Evolutionary conservation across 2,888 invertebrate genomes (phyloP).

Genomic region (Encarsia formosa): DNA sequence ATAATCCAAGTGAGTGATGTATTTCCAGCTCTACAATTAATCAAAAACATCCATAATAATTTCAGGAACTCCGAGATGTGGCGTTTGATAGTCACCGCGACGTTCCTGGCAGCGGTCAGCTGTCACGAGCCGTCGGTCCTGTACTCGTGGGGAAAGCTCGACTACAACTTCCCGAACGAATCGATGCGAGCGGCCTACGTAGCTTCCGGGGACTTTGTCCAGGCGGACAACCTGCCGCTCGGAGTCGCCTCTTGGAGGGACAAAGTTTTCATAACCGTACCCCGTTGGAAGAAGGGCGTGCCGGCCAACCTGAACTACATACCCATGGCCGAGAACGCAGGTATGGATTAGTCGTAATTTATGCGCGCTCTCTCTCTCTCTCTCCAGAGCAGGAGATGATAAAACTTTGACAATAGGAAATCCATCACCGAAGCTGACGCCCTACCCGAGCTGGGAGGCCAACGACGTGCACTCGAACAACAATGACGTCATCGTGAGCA

Average conservation of each 20-base stretch:
- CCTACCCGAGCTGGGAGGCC: constrained; percentile 74
- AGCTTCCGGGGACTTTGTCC: constrained; percentile 60
- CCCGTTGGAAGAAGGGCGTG: constrained; percentile 63
- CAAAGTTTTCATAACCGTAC: constrained; percentile 68
- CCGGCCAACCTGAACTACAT: constrained; percentile 62
- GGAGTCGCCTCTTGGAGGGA: constrained; percentile 63
- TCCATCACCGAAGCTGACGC: constrained; percentile 66
- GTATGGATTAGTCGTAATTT: constrained; percentile 2
- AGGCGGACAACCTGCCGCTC: constrained; percentile 67
- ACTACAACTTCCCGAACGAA: constrained; percentile 44
- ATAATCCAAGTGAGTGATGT: too few species aligned
- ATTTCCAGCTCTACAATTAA: too few species aligned
- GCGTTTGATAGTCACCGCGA: constrained; percentile 33
- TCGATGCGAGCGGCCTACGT: constrained; percentile 44
- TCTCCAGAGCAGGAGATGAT: too few species aligned
- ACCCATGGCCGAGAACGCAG: constrained; percentile 42
- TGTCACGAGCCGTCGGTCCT: constrained; percentile 36
- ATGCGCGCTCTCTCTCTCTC: background rate
- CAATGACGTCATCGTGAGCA: constrained; percentile 65
- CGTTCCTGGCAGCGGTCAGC: constrained; percentile 31
- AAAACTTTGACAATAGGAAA: constrained; percentile 3
- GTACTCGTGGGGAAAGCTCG: constrained; percentile 42
- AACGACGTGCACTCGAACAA: constrained; percentile 64
- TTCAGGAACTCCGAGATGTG: too few species aligned
- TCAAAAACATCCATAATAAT: too few species aligned